Conservation (phyloP, 2,888 invertebrate genomes). For the Caenorhabditis wallacei region DNA sequence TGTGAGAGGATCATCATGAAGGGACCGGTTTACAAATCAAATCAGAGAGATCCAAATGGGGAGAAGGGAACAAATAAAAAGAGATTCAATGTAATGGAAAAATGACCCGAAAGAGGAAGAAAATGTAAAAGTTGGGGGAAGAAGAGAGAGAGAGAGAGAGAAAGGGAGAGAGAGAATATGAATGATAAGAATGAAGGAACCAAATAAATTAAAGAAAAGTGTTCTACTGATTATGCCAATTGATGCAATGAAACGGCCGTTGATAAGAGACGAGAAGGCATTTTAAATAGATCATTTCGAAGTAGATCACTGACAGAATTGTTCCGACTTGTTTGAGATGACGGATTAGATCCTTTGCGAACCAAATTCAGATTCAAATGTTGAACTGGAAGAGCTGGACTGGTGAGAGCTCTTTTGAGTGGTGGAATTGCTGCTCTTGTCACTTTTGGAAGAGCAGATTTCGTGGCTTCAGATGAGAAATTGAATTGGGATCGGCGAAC, state of each 20-base stretch:
- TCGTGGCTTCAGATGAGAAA: constrained; percentile 39
- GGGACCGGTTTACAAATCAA: constrained; percentile 44
- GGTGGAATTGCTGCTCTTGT: constrained; percentile 57
- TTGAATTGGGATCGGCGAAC: constrained; percentile 56
- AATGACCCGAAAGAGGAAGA: constrained; percentile 14
- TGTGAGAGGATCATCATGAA: constrained; percentile 31
- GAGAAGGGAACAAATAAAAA: not conserved
- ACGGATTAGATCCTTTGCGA: constrained; percentile 60
- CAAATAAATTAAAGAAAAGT: constrained; percentile 25
- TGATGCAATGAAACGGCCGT: constrained; percentile 59
- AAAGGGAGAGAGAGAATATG: not conserved
- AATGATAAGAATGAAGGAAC: constrained; percentile 26
- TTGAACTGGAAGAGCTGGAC: constrained; percentile 61
- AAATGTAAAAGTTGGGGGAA: too few species aligned
- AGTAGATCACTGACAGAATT: constrained; percentile 63
- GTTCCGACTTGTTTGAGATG: constrained; percentile 51
- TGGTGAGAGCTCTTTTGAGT: constrained; percentile 64
- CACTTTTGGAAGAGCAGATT: constrained; percentile 36
- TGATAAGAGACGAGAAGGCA: constrained; percentile 54
- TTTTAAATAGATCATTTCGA: constrained; percentile 46
- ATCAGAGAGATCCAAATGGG: constrained; percentile 27
- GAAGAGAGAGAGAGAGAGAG: constrained; percentile 4
- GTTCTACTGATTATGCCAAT: constrained; percentile 39
- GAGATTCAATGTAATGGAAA: constrained; percentile 27
- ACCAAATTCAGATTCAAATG: constrained; percentile 45